A percentile compares a stretch with the other conserved stretches of the same genome.
phyloP scores from a whole-genome alignment of 2,113 vertebrate genomes.

The Phrynocephalus versicolor region DNA sequence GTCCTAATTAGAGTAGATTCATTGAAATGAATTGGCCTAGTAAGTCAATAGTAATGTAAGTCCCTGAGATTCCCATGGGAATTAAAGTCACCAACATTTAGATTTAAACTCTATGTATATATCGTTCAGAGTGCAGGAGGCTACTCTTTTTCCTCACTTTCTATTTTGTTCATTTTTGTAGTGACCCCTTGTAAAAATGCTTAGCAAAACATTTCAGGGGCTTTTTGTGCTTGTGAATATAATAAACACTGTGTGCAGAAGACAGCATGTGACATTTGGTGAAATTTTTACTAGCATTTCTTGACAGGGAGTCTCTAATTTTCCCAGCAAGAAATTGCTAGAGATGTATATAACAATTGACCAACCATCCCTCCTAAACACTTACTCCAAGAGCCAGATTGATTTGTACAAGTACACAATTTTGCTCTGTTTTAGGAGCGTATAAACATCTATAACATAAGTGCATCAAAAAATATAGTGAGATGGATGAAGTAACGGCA shows the following conservation, averaged over 20 bases:
- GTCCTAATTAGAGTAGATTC: too few relatives aligned
- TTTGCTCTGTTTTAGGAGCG: background rate
- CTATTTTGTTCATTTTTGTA: conserved; percentile 9
- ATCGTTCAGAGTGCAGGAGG: background rate
- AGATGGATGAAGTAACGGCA: background rate
- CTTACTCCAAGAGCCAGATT: background rate
- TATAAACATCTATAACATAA: background rate
- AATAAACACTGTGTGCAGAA: conserved; percentile 18
- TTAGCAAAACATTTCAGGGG: background rate
- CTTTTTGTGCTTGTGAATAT: background rate
- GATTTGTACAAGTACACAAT: background rate
- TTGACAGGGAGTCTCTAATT: background rate
- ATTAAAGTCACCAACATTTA: background rate
- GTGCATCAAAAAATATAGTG: background rate
- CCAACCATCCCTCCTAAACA: background rate
- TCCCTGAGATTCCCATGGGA: background rate
- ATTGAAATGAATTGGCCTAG: too few relatives aligned
- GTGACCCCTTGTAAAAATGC: background rate
- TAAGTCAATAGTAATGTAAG: background rate
- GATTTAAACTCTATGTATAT: background rate
- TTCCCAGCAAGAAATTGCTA: conserved; percentile 1
- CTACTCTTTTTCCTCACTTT: background rate
- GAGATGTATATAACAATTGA: background rate
- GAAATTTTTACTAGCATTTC: background rate
- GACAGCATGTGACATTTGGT: background rate